A percentile compares a stretch with the other conserved stretches of the same genome.
These are phyloP conservation scores for Aplysia californica DNA, from an alignment of 1,140 invertebrate species.

Conservation along the genomic window DNA sequence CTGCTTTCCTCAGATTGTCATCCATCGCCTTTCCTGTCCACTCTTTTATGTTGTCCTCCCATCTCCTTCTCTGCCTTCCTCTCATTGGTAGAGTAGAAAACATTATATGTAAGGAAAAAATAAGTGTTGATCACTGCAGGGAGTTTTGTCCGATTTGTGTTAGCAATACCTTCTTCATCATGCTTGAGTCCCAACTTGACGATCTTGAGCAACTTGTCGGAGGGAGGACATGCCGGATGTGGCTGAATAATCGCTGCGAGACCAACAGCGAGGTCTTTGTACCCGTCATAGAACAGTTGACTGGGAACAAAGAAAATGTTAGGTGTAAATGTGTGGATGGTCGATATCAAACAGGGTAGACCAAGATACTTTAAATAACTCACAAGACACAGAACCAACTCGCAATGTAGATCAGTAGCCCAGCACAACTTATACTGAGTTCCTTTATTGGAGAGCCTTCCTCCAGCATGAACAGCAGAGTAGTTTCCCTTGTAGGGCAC, in stretches of 20 bases:
- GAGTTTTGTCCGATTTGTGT: no score
- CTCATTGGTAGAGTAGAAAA: no score
- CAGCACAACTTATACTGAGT: background rate
- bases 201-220: conserved; percentile 88
- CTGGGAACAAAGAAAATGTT: conserved; percentile 70
- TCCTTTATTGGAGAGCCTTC: background rate
- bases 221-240: conserved; percentile 93
- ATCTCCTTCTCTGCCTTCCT: no score
- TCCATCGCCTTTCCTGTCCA: no score
- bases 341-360: no score
- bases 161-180: conserved; percentile 78
- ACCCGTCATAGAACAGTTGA: conserved; percentile 82
- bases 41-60: no score
- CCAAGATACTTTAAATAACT: no score
- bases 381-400: background rate
- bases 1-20: no score
- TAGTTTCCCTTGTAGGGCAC: background rate
- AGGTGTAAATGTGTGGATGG: background rate
- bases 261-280: conserved; percentile 88
- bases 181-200: conserved; percentile 87
- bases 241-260: conserved; percentile 85
- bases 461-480: background rate
- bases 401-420: background rate
- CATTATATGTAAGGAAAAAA: no score
- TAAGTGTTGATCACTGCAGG: no score